Percentiles rank a stretch among this genome's conserved stretches.
These are phyloP conservation scores for Myotis findleyi DNA, from an alignment of 2,797 vertebrate genomes.

Conservation along the genomic window DNA sequence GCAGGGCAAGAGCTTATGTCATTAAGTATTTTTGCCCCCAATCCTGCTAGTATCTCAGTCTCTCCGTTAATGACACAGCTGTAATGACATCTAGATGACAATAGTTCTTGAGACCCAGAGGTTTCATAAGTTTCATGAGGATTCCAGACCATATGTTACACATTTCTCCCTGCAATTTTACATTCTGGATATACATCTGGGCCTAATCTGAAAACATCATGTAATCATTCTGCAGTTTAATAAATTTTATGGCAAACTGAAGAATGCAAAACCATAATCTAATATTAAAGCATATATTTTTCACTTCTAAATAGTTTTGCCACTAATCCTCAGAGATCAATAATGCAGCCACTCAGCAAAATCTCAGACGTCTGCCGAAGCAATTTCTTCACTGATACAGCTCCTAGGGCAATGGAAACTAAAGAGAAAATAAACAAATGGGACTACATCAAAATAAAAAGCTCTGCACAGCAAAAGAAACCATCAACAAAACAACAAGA, in stretches of 20 bases:
- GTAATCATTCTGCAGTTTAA: constrained; percentile 22
- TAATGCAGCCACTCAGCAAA: neutral
- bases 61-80: neutral
- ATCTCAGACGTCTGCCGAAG: too few relatives aligned
- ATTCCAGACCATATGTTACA: neutral
- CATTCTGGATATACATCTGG: constrained; percentile 34
- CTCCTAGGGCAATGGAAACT: too few relatives aligned
- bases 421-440: too few relatives aligned
- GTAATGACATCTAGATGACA: neutral
- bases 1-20: neutral
- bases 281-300: constrained; percentile 15
- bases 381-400: too few relatives aligned
- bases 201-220: constrained; percentile 44
- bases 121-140: constrained; percentile 4
- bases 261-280: constrained; percentile 14
- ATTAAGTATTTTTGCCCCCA: neutral
- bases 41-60: neutral
- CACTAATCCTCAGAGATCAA: constrained; percentile 26
- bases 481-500: too few relatives aligned
- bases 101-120: neutral
- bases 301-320: constrained; percentile 4
- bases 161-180: constrained; percentile 41
- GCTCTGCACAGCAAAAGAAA: too few relatives aligned
- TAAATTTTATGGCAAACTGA: constrained; percentile 49
- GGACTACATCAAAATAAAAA: too few relatives aligned